A percentile compares a stretch with the other conserved stretches of the same genome.
phyloP scores from a whole-genome alignment of 2,113 vertebrate species.

The Nycticorax nycticorax region DNA sequence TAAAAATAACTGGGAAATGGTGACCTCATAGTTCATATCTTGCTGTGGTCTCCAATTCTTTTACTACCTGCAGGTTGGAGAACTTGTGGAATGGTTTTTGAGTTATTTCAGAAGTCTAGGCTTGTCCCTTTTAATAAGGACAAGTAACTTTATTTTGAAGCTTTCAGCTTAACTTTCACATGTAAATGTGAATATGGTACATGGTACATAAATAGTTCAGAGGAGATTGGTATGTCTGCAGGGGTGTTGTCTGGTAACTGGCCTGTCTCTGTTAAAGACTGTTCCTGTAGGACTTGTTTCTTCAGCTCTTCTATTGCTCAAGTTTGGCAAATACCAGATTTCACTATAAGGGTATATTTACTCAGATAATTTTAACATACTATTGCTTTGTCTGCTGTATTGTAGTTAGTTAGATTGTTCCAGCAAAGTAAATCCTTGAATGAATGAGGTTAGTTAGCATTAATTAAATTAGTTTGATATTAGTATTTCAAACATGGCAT shows the following conservation, averaged over 20 bases:
- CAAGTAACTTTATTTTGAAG: not conserved
- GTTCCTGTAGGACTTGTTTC: not conserved
- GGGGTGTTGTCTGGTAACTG: not conserved
- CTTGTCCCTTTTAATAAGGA: not conserved
- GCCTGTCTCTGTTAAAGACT: not conserved
- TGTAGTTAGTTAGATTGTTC: not conserved
- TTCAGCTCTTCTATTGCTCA: not conserved
- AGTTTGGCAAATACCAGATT: not conserved
- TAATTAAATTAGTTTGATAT: not conserved
- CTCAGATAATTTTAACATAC: not conserved
- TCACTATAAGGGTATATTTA: not conserved
- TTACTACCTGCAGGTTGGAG: not conserved
- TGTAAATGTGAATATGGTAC: not conserved
- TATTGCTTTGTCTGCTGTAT: not conserved
- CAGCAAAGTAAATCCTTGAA: not conserved
- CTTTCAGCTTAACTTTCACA: not conserved
- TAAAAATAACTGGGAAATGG: not conserved
- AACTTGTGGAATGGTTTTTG: not conserved
- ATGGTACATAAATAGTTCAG: not conserved
- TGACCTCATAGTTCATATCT: not conserved
- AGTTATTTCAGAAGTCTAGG: not conserved
- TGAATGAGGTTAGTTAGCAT: not conserved
- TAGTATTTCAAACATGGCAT: not conserved
- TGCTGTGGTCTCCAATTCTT: not conserved
- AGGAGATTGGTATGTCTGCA: not conserved